Evolutionary conservation across 2,797 vertebrate genomes (phyloP), one percentile per base, ranked within the genome.

Genomic region (Sebastes miniatus): DNA sequence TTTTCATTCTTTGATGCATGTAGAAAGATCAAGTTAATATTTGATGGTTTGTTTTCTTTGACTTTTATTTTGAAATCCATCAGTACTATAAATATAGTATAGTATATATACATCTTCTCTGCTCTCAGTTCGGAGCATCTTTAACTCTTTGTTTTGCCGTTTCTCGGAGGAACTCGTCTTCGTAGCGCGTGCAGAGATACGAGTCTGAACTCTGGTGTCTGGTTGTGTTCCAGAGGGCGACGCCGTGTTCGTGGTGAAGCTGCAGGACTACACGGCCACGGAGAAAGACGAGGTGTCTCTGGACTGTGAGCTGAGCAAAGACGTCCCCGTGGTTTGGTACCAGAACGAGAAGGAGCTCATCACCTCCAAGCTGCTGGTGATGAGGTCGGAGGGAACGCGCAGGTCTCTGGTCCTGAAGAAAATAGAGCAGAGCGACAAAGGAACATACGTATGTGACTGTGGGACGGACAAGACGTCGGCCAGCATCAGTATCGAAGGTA

Each of bases 271-370:
- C 91, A 97, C 97, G 0, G 98, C 97, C 71, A 95, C 97, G 0
- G 99, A 99, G 91, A 99, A 98, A 90, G 97, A 99, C 18, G 97
- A 99, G 85, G 93, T 99, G 72, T 94, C 77, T 54, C 91, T 99
- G 80, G 94, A 97, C 81, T 99, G 99, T 58, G 98, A 99, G 86
- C 95, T 99, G 77, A 99, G 97, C 94, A 99, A 99, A 96, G 98
- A 99, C 4, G 98, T 99, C 9, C 98, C 98, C 0, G 98, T 99
- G 22, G 93, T 97, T 79, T 99, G 99, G 99, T 98, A 97, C 85
- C 96, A 96, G 90, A 92, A 96, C 0, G 96, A 98, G 4, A 96
- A 94, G 80, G 99, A 99, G 87, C 88, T 99, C 27, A 91, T 95
- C 18, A 94, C 97, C 81, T 99, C 99, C 31, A 97, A 97, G 88